Base-by-base conservation (phyloP, 2,888 invertebrate genomes). In the Oscheius sp. region DNA sequence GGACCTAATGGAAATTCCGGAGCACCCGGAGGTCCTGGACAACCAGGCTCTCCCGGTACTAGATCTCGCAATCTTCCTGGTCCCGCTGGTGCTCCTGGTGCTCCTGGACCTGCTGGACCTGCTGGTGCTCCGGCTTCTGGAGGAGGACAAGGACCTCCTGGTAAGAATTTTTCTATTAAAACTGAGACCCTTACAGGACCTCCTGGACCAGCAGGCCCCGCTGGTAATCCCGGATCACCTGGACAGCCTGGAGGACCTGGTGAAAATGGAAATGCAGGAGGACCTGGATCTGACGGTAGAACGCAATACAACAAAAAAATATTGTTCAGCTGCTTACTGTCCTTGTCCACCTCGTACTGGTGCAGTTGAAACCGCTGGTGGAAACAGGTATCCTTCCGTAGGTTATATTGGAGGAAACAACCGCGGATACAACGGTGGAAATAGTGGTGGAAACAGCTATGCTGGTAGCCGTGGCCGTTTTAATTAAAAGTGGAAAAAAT, bases 1-100 rank as follows among this genome's bases (percentile, higher is more conserved):
- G 65, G 64, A 41, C 51, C 64, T 28, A 22, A 36, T n/a, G 65
- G 66, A 30, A 41, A 56, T 28, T 57, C 66, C 22, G 66, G 66
- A 64, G 36, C 24, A 8, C 51, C 50, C 6, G 64, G 64, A 56
- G 33, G 24, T 3, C 66, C 56, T 32, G 66, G 66, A 20, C 66
- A 66, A 47, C 45, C 66, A n/a, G 66, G 64, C 20, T 26, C 36
- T 20, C 45, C 47, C 20, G 62, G 44, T 22, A 41, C 41, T 41
- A 3, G 41, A 41, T 6, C 5, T 36, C 24, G 36, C 32, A n/a
- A 22, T 1, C 44, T 28, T 5, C 59, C 59, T n/a, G 59, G 59
- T n/a, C 59, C 59, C 1, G 41, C 59, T 28, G 59, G 59, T 24
- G 6, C 24, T 26, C 44, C 59, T 26, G 59, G 59, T 24, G 28